Percentiles rank a stretch among this genome's conserved stretches.
Evolutionary conservation across 2,797 vertebrate species (phyloP).

Genomic region (Melanogrammus aeglefinus): DNA sequence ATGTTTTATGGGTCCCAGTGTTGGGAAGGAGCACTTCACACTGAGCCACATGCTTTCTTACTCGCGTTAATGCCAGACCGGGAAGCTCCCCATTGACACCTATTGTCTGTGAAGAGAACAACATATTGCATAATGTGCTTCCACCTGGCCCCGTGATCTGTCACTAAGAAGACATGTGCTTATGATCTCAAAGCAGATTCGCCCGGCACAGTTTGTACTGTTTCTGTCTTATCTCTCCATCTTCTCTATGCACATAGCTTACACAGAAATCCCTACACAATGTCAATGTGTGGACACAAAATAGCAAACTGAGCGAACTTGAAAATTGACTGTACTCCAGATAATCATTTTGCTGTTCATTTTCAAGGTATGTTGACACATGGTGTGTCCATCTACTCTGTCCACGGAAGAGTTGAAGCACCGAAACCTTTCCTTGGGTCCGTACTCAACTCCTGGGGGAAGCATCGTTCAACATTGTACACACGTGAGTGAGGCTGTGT

Average conservation of each 20-base stretch:
- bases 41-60: slow-evolving; percentile 21
- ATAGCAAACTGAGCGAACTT: not conserved
- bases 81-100: slow-evolving; percentile 26
- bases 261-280: not conserved
- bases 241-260: not conserved
- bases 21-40: slow-evolving; percentile 17
- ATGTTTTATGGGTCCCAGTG: slow-evolving; percentile 18
- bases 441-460: not conserved
- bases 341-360: not conserved
- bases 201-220: not conserved
- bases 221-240: not conserved
- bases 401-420: not conserved
- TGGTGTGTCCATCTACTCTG: not conserved
- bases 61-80: slow-evolving; percentile 22
- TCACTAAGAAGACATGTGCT: slow-evolving; percentile 10
- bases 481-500: too few species aligned
- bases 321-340: not conserved
- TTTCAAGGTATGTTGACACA: not conserved
- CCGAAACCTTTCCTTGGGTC: not conserved
- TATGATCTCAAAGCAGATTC: not conserved
- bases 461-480: too few species aligned
- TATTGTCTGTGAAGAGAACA: slow-evolving; percentile 37
- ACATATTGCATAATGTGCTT: slow-evolving; percentile 1
- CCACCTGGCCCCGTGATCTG: slow-evolving; percentile 10
- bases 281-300: not conserved